Conservation (phyloP, 2,113 vertebrate genomes). For the Muntiacus muntjak region DNA sequence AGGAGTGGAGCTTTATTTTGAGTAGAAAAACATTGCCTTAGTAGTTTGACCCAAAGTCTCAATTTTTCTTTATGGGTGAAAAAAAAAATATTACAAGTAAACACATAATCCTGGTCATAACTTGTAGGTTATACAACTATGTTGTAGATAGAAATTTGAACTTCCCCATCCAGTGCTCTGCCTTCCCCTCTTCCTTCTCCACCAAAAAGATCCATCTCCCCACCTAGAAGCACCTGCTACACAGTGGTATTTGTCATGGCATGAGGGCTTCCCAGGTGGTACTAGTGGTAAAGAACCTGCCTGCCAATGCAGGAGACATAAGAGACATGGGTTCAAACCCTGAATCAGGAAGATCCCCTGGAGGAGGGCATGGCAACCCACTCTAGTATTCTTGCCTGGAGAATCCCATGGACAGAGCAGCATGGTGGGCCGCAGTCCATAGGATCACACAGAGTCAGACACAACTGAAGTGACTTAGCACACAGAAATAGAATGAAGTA, state of each 20-base stretch:
- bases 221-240: neutral
- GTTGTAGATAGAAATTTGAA: neutral
- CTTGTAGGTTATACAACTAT: neutral
- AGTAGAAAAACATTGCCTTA: slow-evolving; percentile 41
- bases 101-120: slow-evolving; percentile 33
- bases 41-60: slow-evolving; percentile 38
- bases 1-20: neutral
- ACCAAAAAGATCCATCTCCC: neutral
- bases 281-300: neutral
- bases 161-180: neutral
- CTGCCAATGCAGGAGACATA: neutral
- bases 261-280: neutral
- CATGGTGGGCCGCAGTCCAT: neutral
- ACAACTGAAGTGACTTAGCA: neutral
- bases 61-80: slow-evolving; percentile 10
- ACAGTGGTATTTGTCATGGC: neutral
- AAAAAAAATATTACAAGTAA: slow-evolving; percentile 41
- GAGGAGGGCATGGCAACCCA: neutral
- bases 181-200: neutral
- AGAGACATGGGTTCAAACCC: neutral
- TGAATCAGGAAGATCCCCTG: neutral
- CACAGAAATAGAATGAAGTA: neutral
- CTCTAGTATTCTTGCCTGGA: neutral
- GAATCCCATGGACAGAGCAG: neutral
- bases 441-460: neutral